Percentiles rank a stretch among this genome's conserved stretches.
phyloP scores from a whole-genome alignment of 2,113 vertebrate genomes.

The Melanotaenia duboulayi region DNA sequence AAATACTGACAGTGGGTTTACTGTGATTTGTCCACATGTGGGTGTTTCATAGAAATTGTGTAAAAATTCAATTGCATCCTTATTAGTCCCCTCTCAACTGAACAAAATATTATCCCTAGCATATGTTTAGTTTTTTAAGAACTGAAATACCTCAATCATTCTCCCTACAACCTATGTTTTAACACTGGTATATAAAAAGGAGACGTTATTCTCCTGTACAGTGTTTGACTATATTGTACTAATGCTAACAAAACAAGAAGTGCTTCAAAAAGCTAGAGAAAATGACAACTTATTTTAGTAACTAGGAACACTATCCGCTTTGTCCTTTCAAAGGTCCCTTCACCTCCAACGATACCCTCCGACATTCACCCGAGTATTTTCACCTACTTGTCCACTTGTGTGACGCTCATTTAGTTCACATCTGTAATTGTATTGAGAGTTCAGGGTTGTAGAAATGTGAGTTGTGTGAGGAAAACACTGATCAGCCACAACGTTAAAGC shows the following conservation, averaged over 20 bases:
- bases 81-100: background rate
- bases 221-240: constrained; percentile 53
- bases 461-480: constrained; percentile 30
- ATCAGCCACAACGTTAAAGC: background rate
- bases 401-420: constrained; percentile 52
- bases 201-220: constrained; percentile 39
- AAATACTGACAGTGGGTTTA: constrained; percentile 34
- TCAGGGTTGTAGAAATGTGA: constrained; percentile 61
- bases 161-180: background rate
- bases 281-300: constrained; percentile 42
- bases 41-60: constrained; percentile 2
- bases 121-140: constrained; percentile 33
- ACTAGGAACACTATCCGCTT: constrained; percentile 58
- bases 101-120: constrained; percentile 8
- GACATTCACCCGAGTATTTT: constrained; percentile 31
- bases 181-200: constrained; percentile 39
- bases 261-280: constrained; percentile 38
- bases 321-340: constrained; percentile 31
- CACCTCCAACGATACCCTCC: constrained; percentile 1
- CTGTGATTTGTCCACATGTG: constrained; percentile 35
- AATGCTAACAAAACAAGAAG: constrained; percentile 44
- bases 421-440: constrained; percentile 61
- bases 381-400: constrained; percentile 29
- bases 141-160: constrained; percentile 73
- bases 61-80: background rate